These are phyloP conservation scores for Gadopsis marmoratus DNA, from an alignment of 2,797 vertebrate genomes.

Conservation along the genomic window DNA sequence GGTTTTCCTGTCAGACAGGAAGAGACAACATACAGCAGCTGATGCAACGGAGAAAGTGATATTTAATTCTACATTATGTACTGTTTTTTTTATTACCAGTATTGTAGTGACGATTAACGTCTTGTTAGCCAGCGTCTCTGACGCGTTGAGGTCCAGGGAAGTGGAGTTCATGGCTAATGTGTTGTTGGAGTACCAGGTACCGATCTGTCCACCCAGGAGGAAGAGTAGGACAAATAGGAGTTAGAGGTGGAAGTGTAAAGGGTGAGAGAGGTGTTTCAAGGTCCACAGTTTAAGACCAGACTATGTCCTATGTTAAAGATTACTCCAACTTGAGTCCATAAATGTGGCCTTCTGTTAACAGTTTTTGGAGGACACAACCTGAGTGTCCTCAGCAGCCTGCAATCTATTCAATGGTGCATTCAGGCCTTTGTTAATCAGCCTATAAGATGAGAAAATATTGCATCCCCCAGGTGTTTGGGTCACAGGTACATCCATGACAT, in stretches of 20 bases:
- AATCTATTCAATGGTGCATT: no score
- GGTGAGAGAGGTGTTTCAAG: neutral
- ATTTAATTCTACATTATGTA: fast-evolving
- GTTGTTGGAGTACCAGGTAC: conserved; percentile 93
- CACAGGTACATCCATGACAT: no score
- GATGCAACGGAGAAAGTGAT: neutral
- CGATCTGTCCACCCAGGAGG: conserved; percentile 82
- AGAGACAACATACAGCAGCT: neutral
- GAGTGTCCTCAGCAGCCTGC: no score
- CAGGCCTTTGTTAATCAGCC: no score
- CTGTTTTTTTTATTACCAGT: conserved; percentile 82
- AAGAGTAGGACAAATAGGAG: neutral
- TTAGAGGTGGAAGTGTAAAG: neutral
- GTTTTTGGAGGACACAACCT: neutral
- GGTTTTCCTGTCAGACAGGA: conserved; percentile 87
- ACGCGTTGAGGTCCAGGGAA: conserved; percentile 90
- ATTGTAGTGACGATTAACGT: conserved; percentile 93
- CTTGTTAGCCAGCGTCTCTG: conserved; percentile 92
- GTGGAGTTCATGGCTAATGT: conserved; percentile 92
- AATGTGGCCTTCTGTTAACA: no score
- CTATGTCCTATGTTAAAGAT: no score
- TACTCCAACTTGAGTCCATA: no score
- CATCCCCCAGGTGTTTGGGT: no score
- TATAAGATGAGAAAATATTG: no score
- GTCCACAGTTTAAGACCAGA: neutral